Conservation (phyloP, 2,888 invertebrate genomes). For the Lochmaea capreae region DNA sequence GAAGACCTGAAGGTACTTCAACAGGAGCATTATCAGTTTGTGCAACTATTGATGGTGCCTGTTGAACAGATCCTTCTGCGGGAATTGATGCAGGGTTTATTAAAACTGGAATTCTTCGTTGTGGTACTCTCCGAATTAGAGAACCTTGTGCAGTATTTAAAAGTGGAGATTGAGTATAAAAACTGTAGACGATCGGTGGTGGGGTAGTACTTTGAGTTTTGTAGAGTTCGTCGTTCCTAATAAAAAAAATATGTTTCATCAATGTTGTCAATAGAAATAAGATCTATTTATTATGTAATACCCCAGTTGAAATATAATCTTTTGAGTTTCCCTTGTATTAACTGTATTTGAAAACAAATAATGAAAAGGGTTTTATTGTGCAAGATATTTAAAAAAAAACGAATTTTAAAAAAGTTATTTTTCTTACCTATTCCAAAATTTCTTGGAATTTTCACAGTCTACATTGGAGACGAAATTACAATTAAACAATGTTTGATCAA, state of each 20-base stretch:
- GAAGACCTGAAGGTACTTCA: conserved; percentile 38
- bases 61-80: conserved; percentile 2
- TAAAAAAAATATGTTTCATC: conserved; percentile 48
- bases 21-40: background rate
- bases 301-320: too few relatives aligned
- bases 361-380: too few relatives aligned
- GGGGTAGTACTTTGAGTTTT: conserved; percentile 76
- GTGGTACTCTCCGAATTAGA: conserved; percentile 9
- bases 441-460: conserved; percentile 87
- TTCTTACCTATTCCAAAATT: conserved; percentile 81
- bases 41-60: background rate
- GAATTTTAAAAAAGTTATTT: background rate
- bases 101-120: conserved; percentile 22
- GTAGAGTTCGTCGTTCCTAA: conserved; percentile 88
- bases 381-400: background rate
- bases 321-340: too few relatives aligned
- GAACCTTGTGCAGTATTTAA: conserved; percentile 10
- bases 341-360: too few relatives aligned
- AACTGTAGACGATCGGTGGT: conserved; percentile 66
- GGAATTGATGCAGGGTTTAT: conserved; percentile 39
- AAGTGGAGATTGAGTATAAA: conserved; percentile 55
- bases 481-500: conserved; percentile 94
- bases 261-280: background rate
- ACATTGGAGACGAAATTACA: conserved; percentile 94
- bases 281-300: too few relatives aligned